Evolutionary conservation across 2,888 invertebrate species (phyloP), one percentile per base, ranked within the genome.

Genomic region (Cistogaster globosa): DNA sequence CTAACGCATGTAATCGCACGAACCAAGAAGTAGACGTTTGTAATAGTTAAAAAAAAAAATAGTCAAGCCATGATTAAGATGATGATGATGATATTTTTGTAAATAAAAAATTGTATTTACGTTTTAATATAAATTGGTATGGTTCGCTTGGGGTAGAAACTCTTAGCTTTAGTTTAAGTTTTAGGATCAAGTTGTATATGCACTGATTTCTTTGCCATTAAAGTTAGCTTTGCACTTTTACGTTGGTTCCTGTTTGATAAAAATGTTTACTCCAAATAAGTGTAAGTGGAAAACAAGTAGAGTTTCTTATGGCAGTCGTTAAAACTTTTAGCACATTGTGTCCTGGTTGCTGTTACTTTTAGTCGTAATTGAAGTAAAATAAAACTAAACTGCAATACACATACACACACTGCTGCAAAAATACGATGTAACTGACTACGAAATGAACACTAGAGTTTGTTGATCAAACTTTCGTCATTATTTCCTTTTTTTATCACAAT

Each of bases 131-230:
- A 62, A 8, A 62, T 55, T 63, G 63, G 60, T 71, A 65, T 81
- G 53, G 36, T 51, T 38, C 32, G 36, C 45, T 60, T 80, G 80
- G 79, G 60, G 42, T 62, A 57, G 57, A 57, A 18, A 62, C 62
- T 82, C 32, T 75, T 48, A 48, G 16, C 57, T 78, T 74, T 68
- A 51, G 45, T 22, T 74, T 78, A 71, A 60, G 55, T 55, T 79
- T 71, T 67, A 67, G 63, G 45, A 74, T 79, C 75, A 53, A 67
- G 79, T 68, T 63, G 62, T 78, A 11, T 20, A 57, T 83, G 87
- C 86, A 82, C 86, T 88, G 90, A 90, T 91, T 90, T 90, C 91
- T 90, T 90, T 88, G 91, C 89, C 89, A 90, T 89, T 90, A 88
- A 88, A 88, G 89, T 87, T 87, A 87, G 45, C 75, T 89, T 89